Conservation (phyloP, 2,888 invertebrate species). For the Scaptomyza cyrtandrae region DNA sequence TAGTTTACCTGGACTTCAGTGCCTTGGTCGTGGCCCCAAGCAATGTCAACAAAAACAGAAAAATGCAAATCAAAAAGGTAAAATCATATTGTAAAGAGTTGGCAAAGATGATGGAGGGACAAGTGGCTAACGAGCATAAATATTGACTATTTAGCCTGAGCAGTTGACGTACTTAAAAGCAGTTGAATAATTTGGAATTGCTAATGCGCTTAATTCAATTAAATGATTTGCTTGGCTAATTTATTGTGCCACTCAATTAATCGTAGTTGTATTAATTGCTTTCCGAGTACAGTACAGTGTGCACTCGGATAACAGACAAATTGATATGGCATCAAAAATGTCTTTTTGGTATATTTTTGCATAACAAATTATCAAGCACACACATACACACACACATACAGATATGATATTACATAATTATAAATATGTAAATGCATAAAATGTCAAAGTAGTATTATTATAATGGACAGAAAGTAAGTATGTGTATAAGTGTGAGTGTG, state of each 20-base stretch:
- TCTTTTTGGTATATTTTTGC: slow-evolving; percentile 54
- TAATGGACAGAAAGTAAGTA: slow-evolving; percentile 30
- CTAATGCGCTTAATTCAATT: slow-evolving; percentile 65
- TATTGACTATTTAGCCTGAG: slow-evolving; percentile 19
- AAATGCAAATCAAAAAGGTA: background rate
- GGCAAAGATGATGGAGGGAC: too few species aligned
- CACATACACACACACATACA: background rate
- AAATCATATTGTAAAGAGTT: slow-evolving; percentile 15
- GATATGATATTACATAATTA: slow-evolving; percentile 34
- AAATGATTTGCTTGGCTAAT: slow-evolving; percentile 59
- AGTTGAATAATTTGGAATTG: slow-evolving; percentile 47
- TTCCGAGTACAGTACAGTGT: slow-evolving; percentile 57
- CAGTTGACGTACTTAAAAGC: slow-evolving; percentile 24
- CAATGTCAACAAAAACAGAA: background rate
- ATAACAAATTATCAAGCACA: slow-evolving; percentile 58
- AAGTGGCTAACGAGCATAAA: background rate
- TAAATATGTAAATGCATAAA: slow-evolving; percentile 64
- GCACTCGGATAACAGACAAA: slow-evolving; percentile 51
- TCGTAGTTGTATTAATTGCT: slow-evolving; percentile 55
- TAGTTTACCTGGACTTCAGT: background rate
- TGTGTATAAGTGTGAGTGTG: too few species aligned
- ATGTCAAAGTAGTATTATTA: slow-evolving; percentile 54
- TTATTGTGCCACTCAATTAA: slow-evolving; percentile 56
- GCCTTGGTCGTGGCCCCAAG: background rate
- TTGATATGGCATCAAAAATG: slow-evolving; percentile 51